These are phyloP conservation scores for Phataginus tetradactyla DNA, from an alignment of 2,797 vertebrate species.

Conservation along the genomic window DNA sequence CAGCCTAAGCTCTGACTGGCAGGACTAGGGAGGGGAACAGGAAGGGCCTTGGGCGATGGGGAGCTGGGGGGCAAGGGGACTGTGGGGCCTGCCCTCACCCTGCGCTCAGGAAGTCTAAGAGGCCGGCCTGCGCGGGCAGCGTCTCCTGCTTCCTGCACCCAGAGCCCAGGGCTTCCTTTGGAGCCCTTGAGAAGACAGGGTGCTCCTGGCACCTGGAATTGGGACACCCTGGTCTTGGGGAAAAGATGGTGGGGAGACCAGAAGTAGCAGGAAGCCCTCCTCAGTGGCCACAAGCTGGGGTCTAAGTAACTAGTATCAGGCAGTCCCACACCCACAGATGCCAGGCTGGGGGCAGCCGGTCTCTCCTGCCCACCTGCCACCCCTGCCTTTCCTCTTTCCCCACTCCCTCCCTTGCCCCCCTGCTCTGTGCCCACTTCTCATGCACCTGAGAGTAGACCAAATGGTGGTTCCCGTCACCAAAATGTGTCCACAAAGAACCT, in stretches of 20 bases:
- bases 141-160: background rate
- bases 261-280: background rate
- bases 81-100: background rate
- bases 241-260: background rate
- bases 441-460: background rate
- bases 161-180: background rate
- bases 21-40: background rate
- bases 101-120: background rate
- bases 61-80: background rate
- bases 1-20: background rate
- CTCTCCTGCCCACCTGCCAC: background rate
- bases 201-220: background rate
- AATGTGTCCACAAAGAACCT: background rate
- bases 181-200: too few relatives aligned
- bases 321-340: accelerated
- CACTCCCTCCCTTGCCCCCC: background rate
- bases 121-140: background rate
- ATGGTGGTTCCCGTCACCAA: background rate
- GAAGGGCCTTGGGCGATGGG: background rate
- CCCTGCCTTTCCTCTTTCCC: background rate
- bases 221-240: background rate
- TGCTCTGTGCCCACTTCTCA: background rate
- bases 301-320: background rate
- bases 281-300: background rate
- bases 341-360: background rate